Conservation (phyloP, 2,113 vertebrate genomes). For the Leiothrix lutea region DNA sequence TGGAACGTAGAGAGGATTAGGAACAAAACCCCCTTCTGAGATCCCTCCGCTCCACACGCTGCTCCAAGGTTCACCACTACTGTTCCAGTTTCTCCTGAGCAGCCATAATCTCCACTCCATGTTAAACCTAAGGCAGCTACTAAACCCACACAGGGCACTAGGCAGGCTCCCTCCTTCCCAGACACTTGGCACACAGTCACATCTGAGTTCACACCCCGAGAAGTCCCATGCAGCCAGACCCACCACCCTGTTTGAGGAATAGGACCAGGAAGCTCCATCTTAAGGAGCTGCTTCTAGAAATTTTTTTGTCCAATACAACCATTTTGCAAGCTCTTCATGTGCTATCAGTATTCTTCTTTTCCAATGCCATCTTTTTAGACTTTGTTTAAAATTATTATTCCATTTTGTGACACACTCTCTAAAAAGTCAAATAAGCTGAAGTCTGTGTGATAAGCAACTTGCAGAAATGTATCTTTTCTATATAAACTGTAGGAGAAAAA, state of each 20-base stretch:
- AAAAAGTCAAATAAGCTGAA: background rate
- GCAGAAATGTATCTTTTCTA: background rate
- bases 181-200: fast-evolving
- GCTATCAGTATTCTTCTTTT: background rate
- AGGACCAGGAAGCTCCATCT: background rate
- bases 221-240: background rate
- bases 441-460: background rate
- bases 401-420: background rate
- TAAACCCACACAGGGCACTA: background rate
- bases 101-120: background rate
- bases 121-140: background rate
- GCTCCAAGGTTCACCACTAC: background rate
- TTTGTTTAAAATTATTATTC: background rate
- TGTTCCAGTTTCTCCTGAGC: background rate
- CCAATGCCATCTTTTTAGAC: background rate
- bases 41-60: background rate
- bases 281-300: background rate
- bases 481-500: background rate
- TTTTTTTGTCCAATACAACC: background rate
- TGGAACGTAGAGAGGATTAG: background rate
- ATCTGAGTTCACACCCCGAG: background rate
- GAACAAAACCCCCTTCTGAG: background rate
- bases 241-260: background rate
- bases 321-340: background rate
- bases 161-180: background rate